Percentiles rank a stretch among this genome's conserved stretches.
phyloP scores from a whole-genome alignment of 2,888 invertebrate species.

The Dolichopus griseipennis region DNA sequence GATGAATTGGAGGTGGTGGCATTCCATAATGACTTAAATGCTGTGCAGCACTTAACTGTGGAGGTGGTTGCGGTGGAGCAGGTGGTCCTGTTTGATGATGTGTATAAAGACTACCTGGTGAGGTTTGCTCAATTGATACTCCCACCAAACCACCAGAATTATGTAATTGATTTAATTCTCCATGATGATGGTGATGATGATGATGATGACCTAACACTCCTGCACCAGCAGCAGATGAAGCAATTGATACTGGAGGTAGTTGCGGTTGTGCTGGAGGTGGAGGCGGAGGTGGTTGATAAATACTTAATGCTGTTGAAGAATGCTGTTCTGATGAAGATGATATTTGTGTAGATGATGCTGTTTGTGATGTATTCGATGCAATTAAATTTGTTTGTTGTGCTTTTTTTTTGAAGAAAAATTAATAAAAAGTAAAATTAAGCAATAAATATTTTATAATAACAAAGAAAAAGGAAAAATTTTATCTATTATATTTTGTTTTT shows the following conservation, averaged over 20 bases:
- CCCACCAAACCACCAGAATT: conserved; percentile 31
- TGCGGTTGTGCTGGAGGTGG: conserved; percentile 23
- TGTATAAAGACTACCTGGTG: conserved; percentile 30
- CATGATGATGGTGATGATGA: conserved; percentile 19
- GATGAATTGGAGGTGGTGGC: conserved; percentile 21
- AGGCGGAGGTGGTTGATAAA: conserved; percentile 18
- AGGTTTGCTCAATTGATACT: conserved; percentile 34
- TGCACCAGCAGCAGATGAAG: conserved; percentile 23
- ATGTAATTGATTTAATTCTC: not conserved
- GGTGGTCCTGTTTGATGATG: conserved; percentile 15
- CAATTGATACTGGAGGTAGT: conserved; percentile 22
- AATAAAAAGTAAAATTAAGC: too few relatives aligned
- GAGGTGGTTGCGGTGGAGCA: conserved; percentile 25
- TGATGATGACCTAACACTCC: conserved; percentile 19
- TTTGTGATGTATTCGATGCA: conserved; percentile 25
- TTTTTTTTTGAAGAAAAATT: not conserved
- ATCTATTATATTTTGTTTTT: too few relatives aligned
- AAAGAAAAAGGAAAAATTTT: not conserved
- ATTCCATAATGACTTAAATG: conserved; percentile 1
- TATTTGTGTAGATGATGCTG: conserved; percentile 30
- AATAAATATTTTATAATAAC: too few relatives aligned
- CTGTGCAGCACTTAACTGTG: not conserved
- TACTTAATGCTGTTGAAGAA: conserved; percentile 23
- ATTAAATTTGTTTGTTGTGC: conserved; percentile 10
- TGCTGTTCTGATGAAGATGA: conserved; percentile 26